Evolutionary conservation across 2,888 invertebrate genomes (phyloP), one percentile per base, ranked within the genome.

Genomic region (Opisthograptis luteolata): DNA sequence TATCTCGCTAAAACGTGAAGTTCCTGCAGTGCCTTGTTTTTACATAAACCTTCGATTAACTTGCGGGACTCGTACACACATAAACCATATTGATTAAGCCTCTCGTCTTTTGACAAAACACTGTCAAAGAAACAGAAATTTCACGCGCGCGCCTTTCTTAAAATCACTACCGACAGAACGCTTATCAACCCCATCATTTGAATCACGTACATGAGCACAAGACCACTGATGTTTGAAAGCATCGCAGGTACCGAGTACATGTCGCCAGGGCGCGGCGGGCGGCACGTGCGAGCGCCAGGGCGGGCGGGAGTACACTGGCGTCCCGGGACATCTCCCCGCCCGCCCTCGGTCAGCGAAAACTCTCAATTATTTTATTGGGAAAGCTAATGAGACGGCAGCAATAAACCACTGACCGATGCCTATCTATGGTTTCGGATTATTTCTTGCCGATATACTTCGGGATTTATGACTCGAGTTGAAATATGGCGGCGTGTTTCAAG

Each of bases 321-420:
- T 44, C 45, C 50, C 49, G 40, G 41, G 36, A 39, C 35, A 22
- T 27, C 45, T n/a, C 50, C 57, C 50, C 37, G 32, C 53, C 64
- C 63, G 65, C 60, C 61, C 69, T 67, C 70, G 57, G 67, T 15
- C 36, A 36, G 48, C 51, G 70, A 64, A 83, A 85, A 84, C 85
- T 86, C 88, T 80, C 88, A 86, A 88, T 89, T 88, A 89, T 88
- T 88, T 89, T 88, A 89, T 89, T 85, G 87, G 84, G 75, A 79
- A 84, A 87, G 83, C 85, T 89, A 88, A 89, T 89, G 88, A 88
- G 87, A 82, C 85, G 86, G 35, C 30, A 35, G 24, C 39, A 32
- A 44, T 51, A 45, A 51, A 51, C 42, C 43, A 34, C 44, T 51
- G 44, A 45, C 50, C 50, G 44, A 51, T 50, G 32, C 13, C 17